Base-by-base conservation (phyloP, 2,113 vertebrate genomes). In the Dinomys branickii region DNA sequence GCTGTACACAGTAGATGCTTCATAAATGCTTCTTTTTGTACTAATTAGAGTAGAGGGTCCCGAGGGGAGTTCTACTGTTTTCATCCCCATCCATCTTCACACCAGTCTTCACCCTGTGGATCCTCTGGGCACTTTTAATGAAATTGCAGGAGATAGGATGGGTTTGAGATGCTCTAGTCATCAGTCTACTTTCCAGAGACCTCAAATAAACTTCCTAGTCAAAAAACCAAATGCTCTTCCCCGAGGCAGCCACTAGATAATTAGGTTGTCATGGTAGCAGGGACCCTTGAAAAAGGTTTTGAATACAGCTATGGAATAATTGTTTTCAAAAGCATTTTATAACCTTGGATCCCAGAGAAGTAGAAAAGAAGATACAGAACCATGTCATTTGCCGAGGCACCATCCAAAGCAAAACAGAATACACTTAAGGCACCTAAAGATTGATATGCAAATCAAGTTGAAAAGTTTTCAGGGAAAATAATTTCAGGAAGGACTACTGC, bases 261-360 rank as follows among this genome's bases (percentile, higher is more conserved):
- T 94, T 86, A 80, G 61, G 67, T 95, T 96, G 93, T 91, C 88
- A 93, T 95, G 52, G 94, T 26, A 93, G 91, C 87, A 88, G 59
- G 28, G 80, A 93, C 93, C 85, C 83, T 91, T 81, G 38, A 96
- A 96, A 78, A 71, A 84, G 67, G n/a, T 44, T 97, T 96, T 84
- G 50, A 93, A 87, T 77, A 91, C 54, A 92, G 63, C 41, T 73
- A 10, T 73, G 58, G 33, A 95, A 75, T 94, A 81, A 95, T 96
- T 94, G 86, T 84, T 95, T 89, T 96, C 83, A 88, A 93, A 96
- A 85, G 75, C 22, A 26, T 93, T 88, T 92, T 88, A 91, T 93
- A 86, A 91, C 61, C 52, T 87, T 94, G 52, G n/a, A 38, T 94
- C 63, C 12, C 12, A 0, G 52, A 93, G 30, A 96, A 54, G 52